Conservation (phyloP, 2,888 invertebrate species). For the Drosophila mercatorum region DNA sequence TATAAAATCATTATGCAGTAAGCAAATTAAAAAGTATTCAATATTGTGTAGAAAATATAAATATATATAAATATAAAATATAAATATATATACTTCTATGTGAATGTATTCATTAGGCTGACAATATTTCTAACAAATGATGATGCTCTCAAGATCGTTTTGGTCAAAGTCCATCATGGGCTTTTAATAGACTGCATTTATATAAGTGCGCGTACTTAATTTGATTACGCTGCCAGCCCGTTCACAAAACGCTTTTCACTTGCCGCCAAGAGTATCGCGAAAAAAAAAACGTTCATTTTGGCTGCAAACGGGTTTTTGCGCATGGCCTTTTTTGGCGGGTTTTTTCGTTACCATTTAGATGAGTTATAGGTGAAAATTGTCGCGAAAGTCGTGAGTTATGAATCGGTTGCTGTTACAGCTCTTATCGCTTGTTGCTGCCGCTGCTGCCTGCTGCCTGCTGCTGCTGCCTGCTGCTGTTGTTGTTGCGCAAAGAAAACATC, state of each 20-base stretch:
- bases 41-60: too few species aligned
- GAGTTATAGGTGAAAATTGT: slow-evolving; percentile 79
- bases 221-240: slow-evolving; percentile 13
- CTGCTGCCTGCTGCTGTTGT: slow-evolving; percentile 8
- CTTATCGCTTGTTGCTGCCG: slow-evolving; percentile 6
- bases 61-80: neutral
- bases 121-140: neutral
- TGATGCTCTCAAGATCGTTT: neutral
- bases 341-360: slow-evolving; percentile 73
- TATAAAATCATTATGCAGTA: too few species aligned
- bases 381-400: slow-evolving; percentile 79
- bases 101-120: neutral
- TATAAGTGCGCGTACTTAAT: slow-evolving; percentile 1
- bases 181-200: slow-evolving; percentile 8
- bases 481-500: slow-evolving; percentile 51
- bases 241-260: slow-evolving; percentile 28
- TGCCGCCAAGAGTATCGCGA: slow-evolving; percentile 27
- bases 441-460: neutral
- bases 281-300: slow-evolving; percentile 10
- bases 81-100: neutral
- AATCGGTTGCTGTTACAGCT: slow-evolving; percentile 53
- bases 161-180: neutral
- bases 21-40: too few species aligned
- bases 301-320: slow-evolving; percentile 50
- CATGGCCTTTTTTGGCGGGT: slow-evolving; percentile 45